Evolutionary conservation across 2,113 vertebrate genomes (phyloP).

Genomic region (Micromys minutus): DNA sequence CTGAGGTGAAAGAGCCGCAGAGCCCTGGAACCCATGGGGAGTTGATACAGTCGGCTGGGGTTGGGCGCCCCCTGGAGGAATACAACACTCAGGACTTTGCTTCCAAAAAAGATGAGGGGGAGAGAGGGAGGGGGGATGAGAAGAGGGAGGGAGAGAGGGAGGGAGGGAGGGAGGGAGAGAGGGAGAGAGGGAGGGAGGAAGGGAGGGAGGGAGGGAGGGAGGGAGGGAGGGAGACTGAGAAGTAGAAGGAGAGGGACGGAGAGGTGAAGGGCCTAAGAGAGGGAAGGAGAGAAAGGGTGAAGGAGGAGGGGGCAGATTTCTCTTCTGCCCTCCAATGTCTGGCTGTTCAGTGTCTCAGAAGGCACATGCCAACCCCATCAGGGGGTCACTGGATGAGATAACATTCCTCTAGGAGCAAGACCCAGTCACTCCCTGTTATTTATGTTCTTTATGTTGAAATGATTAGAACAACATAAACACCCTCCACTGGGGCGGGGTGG

Average conservation of each 20-base stretch:
- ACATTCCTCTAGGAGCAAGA: not conserved
- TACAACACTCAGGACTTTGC: accelerated
- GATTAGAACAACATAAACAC: too few species aligned
- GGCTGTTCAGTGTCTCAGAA: not conserved
- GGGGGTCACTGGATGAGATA: not conserved
- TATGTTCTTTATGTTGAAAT: not conserved
- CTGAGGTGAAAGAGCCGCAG: not conserved
- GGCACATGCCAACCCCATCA: too few species aligned
- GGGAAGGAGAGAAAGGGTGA: too few species aligned
- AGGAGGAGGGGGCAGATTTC: not conserved
- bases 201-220: accelerated
- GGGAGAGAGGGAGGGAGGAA: too few species aligned
- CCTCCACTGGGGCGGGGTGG: not conserved
- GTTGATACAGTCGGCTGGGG: too few species aligned
- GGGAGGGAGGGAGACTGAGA: too few species aligned
- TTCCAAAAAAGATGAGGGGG: not conserved
- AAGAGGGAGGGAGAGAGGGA: not conserved
- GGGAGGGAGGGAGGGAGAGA: too few species aligned
- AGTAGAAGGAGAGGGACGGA: accelerated
- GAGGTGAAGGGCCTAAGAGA: too few species aligned
- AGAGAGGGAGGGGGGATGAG: accelerated
- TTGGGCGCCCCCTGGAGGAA: not conserved
- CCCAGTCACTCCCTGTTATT: not conserved
- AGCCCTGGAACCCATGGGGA: not conserved
- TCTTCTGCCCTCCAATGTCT: not conserved